A percentile compares a stretch with the other conserved stretches of the same genome.
Evolutionary conservation across 2,888 invertebrate species (phyloP).

Genomic region (Argyresthia goedartella): DNA sequence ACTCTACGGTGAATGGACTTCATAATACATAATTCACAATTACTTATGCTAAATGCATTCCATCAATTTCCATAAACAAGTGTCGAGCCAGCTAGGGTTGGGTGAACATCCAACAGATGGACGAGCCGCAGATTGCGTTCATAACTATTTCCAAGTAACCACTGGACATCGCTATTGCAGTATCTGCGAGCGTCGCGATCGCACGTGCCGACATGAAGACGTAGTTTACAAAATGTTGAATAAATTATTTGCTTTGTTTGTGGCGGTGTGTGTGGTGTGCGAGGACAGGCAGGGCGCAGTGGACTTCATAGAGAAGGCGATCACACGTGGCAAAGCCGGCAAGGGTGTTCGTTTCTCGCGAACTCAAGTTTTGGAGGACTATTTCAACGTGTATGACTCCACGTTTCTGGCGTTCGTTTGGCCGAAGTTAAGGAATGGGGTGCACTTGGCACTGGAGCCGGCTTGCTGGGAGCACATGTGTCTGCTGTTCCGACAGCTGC

Average conservation of each 20-base stretch:
- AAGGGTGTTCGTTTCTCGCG: not conserved
- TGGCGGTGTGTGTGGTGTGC: not conserved
- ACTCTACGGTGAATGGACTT: too few species aligned
- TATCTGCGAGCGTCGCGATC: not conserved
- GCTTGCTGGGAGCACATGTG: conserved; percentile 55
- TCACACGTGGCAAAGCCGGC: not conserved
- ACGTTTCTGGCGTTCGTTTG: conserved; percentile 53
- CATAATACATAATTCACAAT: too few species aligned
- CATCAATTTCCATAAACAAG: too few species aligned
- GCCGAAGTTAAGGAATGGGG: conserved; percentile 51
- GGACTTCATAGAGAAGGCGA: not conserved
- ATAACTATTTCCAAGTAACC: not conserved
- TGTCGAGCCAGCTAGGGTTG: too few species aligned
- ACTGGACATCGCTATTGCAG: not conserved
- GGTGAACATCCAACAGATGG: too few species aligned
- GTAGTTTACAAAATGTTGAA: not conserved
- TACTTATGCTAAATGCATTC: too few species aligned
- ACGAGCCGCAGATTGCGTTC: too few species aligned
- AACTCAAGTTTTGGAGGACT: conserved; percentile 30
- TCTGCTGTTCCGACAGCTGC: conserved; percentile 47
- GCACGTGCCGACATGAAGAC: not conserved
- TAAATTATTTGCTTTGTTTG: not conserved
- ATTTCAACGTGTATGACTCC: conserved; percentile 56
- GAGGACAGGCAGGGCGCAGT: not conserved
- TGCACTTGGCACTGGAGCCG: conserved; percentile 44